These are phyloP conservation scores for Cataglyphis altisquamis DNA, from an alignment of 2,888 invertebrate genomes.

Conservation along the genomic window DNA sequence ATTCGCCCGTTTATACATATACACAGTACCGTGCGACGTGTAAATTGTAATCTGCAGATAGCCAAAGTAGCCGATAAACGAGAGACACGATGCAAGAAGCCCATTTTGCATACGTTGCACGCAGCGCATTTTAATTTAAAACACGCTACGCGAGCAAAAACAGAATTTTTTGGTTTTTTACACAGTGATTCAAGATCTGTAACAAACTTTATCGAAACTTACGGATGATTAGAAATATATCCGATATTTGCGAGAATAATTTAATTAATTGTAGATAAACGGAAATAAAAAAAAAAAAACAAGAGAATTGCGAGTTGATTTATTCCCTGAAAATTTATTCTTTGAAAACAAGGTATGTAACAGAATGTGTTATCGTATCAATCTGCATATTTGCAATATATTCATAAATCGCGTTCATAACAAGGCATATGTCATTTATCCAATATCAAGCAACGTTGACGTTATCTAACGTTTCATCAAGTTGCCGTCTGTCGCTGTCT, in stretches of 20 bases:
- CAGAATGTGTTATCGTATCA: slow-evolving; percentile 20
- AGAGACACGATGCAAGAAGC: slow-evolving; percentile 13
- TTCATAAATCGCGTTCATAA: slow-evolving; percentile 55
- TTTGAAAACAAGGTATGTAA: neutral
- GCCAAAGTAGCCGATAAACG: slow-evolving; percentile 31
- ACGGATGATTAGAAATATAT: neutral
- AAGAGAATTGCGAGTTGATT: neutral
- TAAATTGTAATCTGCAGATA: slow-evolving; percentile 62
- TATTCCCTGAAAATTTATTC: slow-evolving; percentile 10
- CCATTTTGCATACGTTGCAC: neutral
- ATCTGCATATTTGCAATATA: slow-evolving; percentile 43
- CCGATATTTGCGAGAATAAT: neutral
- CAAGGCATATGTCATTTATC: slow-evolving; percentile 50
- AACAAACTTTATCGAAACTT: slow-evolving; percentile 44
- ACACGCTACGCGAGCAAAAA: slow-evolving; percentile 57
- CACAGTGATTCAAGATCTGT: slow-evolving; percentile 25
- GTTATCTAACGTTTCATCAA: slow-evolving; percentile 54
- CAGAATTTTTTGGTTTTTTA: slow-evolving; percentile 59
- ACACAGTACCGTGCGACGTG: slow-evolving; percentile 21
- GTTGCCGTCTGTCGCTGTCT: slow-evolving; percentile 40
- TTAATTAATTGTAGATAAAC: slow-evolving; percentile 8
- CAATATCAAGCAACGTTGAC: slow-evolving; percentile 60
- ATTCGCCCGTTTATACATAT: slow-evolving; percentile 15
- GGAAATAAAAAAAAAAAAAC: neutral
- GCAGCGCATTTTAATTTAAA: slow-evolving; percentile 45